Conservation (phyloP, 2,113 vertebrate genomes). For the Pagrus major region DNA sequence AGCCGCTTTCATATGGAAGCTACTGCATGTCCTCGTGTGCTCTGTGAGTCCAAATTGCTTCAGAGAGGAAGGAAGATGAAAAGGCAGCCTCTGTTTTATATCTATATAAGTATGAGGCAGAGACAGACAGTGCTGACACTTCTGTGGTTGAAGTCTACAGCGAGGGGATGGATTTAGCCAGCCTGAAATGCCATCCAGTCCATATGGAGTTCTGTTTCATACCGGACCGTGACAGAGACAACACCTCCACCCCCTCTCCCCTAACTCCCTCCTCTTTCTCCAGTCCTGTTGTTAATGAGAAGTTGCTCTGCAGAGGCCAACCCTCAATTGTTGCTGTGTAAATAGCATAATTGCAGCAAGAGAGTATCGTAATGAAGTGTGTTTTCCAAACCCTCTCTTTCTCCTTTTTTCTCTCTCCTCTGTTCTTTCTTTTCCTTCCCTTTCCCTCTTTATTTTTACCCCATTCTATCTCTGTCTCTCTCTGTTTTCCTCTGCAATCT, state of each 20-base stretch:
- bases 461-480: conserved; percentile 33
- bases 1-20: conserved; percentile 44
- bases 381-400: conserved; percentile 41
- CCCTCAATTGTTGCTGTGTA: conserved; percentile 72
- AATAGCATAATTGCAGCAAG: conserved; percentile 75
- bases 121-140: conserved; percentile 51
- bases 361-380: conserved; percentile 70
- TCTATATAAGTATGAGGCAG: conserved; percentile 62
- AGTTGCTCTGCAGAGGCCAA: conserved; percentile 55
- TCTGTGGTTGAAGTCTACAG: conserved; percentile 43
- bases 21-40: conserved; percentile 51
- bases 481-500: conserved; percentile 14
- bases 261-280: conserved; percentile 11
- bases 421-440: conserved; percentile 1
- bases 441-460: conserved; percentile 23
- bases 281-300: conserved; percentile 61
- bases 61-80: conserved; percentile 70
- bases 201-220: conserved; percentile 34
- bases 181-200: conserved; percentile 67
- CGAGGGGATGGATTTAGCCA: conserved; percentile 61
- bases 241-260: conserved; percentile 21
- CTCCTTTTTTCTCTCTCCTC: conserved; percentile 1
- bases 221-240: conserved; percentile 32
- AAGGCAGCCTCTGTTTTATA: conserved; percentile 66
- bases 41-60: conserved; percentile 71